phyloP scores from a whole-genome alignment of 2,888 invertebrate genomes.

The Sabatieria punctata region DNA sequence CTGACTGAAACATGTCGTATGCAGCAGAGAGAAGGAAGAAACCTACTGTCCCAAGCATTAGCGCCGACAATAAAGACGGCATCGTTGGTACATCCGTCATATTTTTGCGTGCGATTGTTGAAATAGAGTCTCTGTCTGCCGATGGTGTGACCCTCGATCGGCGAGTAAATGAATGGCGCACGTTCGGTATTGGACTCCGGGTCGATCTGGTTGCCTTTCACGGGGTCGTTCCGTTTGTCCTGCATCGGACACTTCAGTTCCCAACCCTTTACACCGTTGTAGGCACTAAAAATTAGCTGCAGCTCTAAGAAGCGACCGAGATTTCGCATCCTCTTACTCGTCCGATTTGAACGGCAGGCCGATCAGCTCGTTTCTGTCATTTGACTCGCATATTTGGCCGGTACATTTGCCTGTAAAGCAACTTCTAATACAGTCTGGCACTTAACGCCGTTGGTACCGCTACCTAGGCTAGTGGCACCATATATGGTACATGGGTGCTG shows the following conservation, averaged over 20 bases:
- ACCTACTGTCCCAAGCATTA: too few species aligned
- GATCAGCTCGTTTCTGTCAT: constrained; percentile 19
- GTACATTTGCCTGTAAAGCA: constrained; percentile 26
- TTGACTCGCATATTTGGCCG: constrained; percentile 30
- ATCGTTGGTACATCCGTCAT: constrained; percentile 27
- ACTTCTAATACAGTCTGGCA: too few species aligned
- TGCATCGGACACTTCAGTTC: constrained; percentile 19
- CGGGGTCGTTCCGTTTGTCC: background rate
- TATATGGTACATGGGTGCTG: too few species aligned
- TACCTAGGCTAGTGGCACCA: too few species aligned
- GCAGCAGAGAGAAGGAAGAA: too few species aligned
- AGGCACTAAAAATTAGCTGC: constrained; percentile 14
- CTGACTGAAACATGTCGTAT: too few species aligned
- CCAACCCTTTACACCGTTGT: constrained; percentile 27
- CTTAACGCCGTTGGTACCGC: too few species aligned
- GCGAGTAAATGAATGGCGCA: constrained; percentile 22
- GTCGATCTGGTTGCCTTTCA: constrained; percentile 7
- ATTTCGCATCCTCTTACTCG: constrained; percentile 12
- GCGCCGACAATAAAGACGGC: constrained; percentile 27
- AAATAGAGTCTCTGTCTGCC: constrained; percentile 18
- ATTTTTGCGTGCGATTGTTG: constrained; percentile 5
- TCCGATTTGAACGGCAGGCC: constrained; percentile 24
- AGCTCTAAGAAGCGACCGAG: background rate
- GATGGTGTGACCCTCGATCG: constrained; percentile 19
- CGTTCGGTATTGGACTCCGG: constrained; percentile 7